Evolutionary conservation across 1,140 invertebrate species (phyloP), one percentile per base, ranked within the genome.

Genomic region (Dinoponera quadriceps): DNA sequence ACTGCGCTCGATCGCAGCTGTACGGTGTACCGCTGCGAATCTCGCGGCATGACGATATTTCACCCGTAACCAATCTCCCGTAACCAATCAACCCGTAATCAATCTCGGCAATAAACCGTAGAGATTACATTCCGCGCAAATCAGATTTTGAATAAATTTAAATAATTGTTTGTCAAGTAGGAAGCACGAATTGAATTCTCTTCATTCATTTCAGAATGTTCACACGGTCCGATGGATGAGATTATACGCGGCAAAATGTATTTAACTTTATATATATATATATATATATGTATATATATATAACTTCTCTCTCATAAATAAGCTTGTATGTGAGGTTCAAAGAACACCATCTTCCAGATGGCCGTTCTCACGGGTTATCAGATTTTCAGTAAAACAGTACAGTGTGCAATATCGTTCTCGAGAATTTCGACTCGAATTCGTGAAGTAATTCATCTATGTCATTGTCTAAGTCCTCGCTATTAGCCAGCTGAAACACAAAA

Each of bases 361-460:
- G 16, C 18, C 38, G 18, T 16, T 29, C n/a, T 57, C n/a, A 27
- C 4, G 75, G 11, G 3, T n/a, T n/a, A 18, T 68, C 16, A 7
- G 44, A 63, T 51, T 68, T 82, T 97, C 92, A 99, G 95, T 99
- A 99, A 95, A 99, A 99, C 85, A 97, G 96, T 81, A 99, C 97
- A 82, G 98, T 98, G 93, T 99, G 99, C 66, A 99, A 95, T 89
- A 99, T 96, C 71, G 97, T 96, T 91, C 98, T 95, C 87, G 98
- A 96, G 90, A 97, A 97, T 93, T 98, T 98, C 49, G 96, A 95
- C 95, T 99, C 99, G 95, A 99, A 99, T 88, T 99, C 98, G 91
- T 99, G 98, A 49, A 99, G 94, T 74, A 99, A 94, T 95, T 99
- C 98, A 94, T 99, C 99, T 90, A 99, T 99, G 91, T 99, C 99